phyloP scores from a whole-genome alignment of 2,113 vertebrate genomes.

The Alectura lathami region DNA sequence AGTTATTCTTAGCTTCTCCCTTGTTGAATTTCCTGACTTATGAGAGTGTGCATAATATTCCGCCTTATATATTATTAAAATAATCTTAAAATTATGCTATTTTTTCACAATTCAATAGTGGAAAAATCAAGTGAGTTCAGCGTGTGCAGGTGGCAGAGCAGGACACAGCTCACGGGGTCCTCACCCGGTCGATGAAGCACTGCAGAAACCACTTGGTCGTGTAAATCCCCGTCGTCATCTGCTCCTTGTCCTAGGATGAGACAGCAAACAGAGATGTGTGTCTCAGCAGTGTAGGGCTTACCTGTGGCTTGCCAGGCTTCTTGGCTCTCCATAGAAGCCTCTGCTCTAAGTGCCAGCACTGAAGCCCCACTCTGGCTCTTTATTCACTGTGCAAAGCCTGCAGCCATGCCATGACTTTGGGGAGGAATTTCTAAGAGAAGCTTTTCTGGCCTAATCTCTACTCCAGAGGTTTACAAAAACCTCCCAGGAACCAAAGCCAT shows the following conservation, averaged over 20 bases:
- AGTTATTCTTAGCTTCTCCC: constrained; percentile 9
- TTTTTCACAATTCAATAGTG: neutral
- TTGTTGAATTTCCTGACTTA: neutral
- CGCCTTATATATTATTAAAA: neutral
- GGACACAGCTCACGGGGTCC: neutral
- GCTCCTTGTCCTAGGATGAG: constrained; percentile 86
- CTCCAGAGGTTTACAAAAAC: neutral
- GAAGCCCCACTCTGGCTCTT: neutral
- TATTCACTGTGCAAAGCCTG: neutral
- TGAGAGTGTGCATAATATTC: neutral
- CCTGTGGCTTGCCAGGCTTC: neutral
- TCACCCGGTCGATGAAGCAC: constrained; percentile 93
- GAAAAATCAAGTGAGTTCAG: neutral
- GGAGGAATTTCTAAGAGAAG: neutral
- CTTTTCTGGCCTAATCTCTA: neutral
- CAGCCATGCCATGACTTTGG: neutral
- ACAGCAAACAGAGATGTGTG: neutral
- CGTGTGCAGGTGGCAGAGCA: neutral
- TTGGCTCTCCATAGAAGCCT: neutral
- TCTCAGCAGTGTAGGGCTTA: neutral
- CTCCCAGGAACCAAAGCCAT: neutral
- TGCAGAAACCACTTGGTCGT: constrained; percentile 97
- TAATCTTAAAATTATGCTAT: neutral
- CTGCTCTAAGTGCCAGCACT: neutral
- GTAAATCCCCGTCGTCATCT: constrained; percentile 92